Evolutionary conservation across 2,113 vertebrate genomes (phyloP).

Genomic region (Neolamprologus toae): DNA sequence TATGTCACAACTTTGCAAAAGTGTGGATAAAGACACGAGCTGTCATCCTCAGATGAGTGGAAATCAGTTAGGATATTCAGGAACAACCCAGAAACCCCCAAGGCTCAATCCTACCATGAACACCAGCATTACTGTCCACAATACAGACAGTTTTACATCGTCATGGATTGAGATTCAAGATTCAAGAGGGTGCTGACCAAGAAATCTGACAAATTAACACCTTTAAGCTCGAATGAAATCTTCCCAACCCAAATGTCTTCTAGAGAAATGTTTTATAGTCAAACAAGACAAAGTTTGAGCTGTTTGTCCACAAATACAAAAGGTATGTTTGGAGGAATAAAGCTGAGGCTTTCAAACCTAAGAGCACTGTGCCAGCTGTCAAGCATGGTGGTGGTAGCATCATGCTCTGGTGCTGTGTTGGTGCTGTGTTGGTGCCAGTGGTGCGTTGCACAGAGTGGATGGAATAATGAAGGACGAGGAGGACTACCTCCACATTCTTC

Average conservation of each 20-base stretch:
- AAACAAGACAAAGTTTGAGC: not conserved
- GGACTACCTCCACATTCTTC: not conserved
- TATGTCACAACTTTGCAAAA: not conserved
- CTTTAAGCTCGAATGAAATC: not conserved
- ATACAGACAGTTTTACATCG: not conserved
- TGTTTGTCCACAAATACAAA: not conserved
- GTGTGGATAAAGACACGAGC: not conserved
- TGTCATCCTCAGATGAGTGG: not conserved
- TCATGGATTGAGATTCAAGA: not conserved
- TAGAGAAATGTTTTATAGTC: not conserved
- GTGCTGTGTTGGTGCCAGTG: not conserved
- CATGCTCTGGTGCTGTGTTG: not conserved
- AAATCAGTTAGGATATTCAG: not conserved
- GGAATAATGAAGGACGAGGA: not conserved
- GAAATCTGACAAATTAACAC: not conserved
- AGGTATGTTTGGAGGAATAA: not conserved
- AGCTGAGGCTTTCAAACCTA: not conserved
- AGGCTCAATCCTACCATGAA: not conserved
- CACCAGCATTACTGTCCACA: not conserved
- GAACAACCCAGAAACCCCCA: not conserved
- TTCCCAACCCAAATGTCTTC: not conserved
- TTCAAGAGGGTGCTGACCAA: not conserved
- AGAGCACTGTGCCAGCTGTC: not conserved
- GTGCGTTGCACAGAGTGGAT: not conserved
- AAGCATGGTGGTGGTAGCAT: not conserved